Percentiles rank a stretch among this genome's conserved stretches.
phyloP scores from a whole-genome alignment of 92 coral and sea anemone species.

The Paragorgia papillata region DNA sequence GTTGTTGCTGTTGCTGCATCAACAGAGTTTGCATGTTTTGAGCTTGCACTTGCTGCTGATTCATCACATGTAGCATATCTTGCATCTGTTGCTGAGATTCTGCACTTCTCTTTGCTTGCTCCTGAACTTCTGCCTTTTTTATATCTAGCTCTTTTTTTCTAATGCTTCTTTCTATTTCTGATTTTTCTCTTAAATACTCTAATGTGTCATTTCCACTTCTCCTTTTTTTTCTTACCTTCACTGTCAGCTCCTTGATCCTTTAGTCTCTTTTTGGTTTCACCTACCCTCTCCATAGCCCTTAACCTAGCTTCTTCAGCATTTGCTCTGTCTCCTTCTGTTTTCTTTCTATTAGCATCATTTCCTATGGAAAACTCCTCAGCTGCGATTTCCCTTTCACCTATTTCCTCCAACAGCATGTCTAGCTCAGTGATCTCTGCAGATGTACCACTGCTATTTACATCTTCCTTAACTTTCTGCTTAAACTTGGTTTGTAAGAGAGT shows the following conservation, averaged over 20 bases:
- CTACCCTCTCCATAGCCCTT: constrained; percentile 56
- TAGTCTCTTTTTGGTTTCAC: constrained; percentile 44
- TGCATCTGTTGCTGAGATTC: constrained; percentile 42
- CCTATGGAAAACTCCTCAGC: constrained; percentile 52
- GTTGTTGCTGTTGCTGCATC: constrained; percentile 53
- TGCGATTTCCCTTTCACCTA: constrained; percentile 49
- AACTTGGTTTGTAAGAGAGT: constrained; percentile 42
- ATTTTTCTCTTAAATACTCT: constrained; percentile 57
- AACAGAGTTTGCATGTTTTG: neutral
- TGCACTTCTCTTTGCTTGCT: constrained; percentile 13
- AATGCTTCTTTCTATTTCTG: constrained; percentile 52
- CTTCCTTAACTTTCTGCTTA: constrained; percentile 44
- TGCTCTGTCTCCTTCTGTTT: constrained; percentile 46
- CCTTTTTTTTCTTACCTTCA: constrained; percentile 31
- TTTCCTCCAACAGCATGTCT: constrained; percentile 36
- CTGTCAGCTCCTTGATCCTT: constrained; percentile 39
- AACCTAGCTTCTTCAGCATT: constrained; percentile 41
- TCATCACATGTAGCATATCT: constrained; percentile 42
- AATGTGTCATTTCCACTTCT: constrained; percentile 55
- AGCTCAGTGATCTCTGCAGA: constrained; percentile 53
- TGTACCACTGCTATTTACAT: constrained; percentile 52
- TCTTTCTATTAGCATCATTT: constrained; percentile 19
- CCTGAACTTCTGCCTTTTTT: constrained; percentile 47
- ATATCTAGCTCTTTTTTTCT: constrained; percentile 56
- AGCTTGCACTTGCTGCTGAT: constrained; percentile 27